Percentiles rank a stretch among this genome's conserved stretches.
Evolutionary conservation across 2,797 vertebrate species (phyloP).

Genomic region (Menidia menidia): DNA sequence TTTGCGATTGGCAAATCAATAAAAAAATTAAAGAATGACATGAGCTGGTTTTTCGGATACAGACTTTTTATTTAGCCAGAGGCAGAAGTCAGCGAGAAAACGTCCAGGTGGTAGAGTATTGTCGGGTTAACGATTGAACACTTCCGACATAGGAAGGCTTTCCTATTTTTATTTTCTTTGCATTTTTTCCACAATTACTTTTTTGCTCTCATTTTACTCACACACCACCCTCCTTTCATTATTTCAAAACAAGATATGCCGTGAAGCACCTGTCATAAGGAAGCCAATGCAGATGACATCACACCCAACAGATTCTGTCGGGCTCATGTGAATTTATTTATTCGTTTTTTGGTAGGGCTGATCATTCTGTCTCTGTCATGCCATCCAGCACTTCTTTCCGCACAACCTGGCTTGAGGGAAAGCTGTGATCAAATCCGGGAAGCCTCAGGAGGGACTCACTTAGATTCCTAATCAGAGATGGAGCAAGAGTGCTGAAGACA

Average conservation of each 20-base stretch:
- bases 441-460: slow-evolving; percentile 49
- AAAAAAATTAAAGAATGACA: slow-evolving; percentile 6
- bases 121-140: neutral
- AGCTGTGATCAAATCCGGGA: slow-evolving; percentile 50
- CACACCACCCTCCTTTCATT: neutral
- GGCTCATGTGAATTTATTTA: slow-evolving; percentile 10
- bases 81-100: neutral
- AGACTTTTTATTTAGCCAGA: neutral
- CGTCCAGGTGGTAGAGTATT: neutral
- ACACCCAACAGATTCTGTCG: slow-evolving; percentile 6
- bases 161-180: neutral
- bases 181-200: neutral
- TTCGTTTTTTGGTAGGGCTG: slow-evolving; percentile 10
- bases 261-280: neutral
- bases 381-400: slow-evolving; percentile 40
- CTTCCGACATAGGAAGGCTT: neutral
- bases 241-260: neutral
- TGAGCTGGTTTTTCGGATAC: slow-evolving; percentile 5
- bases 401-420: slow-evolving; percentile 54
- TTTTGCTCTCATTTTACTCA: neutral
- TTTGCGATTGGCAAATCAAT: neutral
- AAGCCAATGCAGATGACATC: slow-evolving; percentile 5
- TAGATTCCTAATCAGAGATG: slow-evolving; percentile 53
- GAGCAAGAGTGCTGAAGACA: slow-evolving; percentile 29
- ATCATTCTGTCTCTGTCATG: slow-evolving; percentile 42